Evolutionary conservation across 2,113 vertebrate genomes (phyloP).

Genomic region (Strix aluco): DNA sequence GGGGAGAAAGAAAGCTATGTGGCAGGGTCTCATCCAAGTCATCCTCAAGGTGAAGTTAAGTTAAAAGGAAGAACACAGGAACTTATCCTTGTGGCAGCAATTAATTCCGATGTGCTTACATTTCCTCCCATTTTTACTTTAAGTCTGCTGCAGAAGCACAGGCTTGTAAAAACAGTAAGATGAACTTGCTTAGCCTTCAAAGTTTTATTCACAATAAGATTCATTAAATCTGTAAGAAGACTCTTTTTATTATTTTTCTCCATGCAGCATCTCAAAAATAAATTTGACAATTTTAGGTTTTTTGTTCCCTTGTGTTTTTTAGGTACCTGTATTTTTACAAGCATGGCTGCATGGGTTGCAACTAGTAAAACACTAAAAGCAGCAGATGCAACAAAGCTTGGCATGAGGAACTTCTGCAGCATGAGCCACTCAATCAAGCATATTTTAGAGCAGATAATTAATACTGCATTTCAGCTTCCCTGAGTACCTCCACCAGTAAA

Average conservation of each 20-base stretch:
- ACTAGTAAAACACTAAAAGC: neutral
- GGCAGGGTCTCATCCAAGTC: neutral
- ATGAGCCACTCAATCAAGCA: neutral
- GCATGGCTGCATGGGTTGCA: neutral
- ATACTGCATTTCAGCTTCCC: neutral
- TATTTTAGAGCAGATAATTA: slow-evolving; percentile 2
- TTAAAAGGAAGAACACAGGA: neutral
- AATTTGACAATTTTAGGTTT: neutral
- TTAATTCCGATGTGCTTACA: neutral
- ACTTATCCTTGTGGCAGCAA: neutral
- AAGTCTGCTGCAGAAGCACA: neutral
- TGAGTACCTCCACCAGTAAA: neutral
- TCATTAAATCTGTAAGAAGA: neutral
- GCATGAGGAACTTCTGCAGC: neutral
- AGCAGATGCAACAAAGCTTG: neutral
- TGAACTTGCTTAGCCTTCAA: neutral
- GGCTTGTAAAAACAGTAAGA: neutral
- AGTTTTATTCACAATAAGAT: neutral
- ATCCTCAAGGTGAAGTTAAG: neutral
- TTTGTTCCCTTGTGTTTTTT: neutral
- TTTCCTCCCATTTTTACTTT: neutral
- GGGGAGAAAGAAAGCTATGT: neutral
- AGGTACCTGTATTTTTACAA: neutral
- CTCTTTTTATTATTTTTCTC: neutral
- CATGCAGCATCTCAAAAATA: neutral